Conservation (phyloP, 2,797 vertebrate genomes). For the Allobates femoralis region DNA sequence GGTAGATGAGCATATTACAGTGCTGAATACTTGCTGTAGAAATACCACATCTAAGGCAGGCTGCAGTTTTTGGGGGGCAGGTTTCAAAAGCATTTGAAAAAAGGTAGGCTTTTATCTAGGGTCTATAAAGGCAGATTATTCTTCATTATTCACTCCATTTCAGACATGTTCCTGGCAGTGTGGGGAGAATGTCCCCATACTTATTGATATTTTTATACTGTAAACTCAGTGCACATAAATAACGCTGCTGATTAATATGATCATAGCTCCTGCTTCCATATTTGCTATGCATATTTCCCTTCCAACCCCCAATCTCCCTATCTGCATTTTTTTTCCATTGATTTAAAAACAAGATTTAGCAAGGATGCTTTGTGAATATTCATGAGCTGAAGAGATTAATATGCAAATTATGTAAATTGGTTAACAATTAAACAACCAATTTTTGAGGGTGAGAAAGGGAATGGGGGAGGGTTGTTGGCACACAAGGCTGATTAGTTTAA, state of each 20-base stretch:
- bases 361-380: conserved; percentile 89
- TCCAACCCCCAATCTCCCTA: not conserved
- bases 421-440: conserved; percentile 87
- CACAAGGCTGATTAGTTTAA: conserved; percentile 74
- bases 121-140: no score
- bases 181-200: no score
- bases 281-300: not conserved
- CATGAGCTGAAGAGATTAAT: conserved; percentile 89
- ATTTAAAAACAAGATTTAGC: conserved; percentile 92
- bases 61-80: no score
- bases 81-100: no score
- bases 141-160: no score
- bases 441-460: conserved; percentile 66
- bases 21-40: no score
- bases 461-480: conserved; percentile 69
- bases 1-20: no score
- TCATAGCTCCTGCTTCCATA: not conserved
- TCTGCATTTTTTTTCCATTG: conserved; percentile 68
- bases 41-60: no score
- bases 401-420: conserved; percentile 99
- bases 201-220: not conserved
- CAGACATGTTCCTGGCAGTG: no score
- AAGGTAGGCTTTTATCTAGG: no score
- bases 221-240: not conserved
- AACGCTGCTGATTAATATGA: not conserved